Conservation (phyloP, 2,797 vertebrate species). For the Silurus lanzhouensis region DNA sequence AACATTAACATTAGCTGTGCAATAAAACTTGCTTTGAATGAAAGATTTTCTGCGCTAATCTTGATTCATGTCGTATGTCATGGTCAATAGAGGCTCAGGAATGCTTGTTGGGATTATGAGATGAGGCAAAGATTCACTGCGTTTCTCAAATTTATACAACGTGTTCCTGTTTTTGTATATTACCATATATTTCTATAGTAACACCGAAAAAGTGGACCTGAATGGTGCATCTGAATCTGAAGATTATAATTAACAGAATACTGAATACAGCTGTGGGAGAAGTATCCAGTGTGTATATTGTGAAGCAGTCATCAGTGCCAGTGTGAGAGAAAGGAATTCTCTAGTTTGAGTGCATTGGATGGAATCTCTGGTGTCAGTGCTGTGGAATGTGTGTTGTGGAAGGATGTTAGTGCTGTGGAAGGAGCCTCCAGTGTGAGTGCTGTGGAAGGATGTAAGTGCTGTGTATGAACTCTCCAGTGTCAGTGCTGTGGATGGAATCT, state of each 20-base stretch:
- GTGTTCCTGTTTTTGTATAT: background rate
- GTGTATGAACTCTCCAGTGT: background rate
- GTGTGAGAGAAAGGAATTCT: background rate
- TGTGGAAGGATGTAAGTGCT: background rate
- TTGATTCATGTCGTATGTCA: constrained; percentile 53
- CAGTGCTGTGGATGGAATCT: background rate
- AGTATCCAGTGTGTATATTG: background rate
- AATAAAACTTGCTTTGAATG: constrained; percentile 47
- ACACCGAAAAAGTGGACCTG: too few species aligned
- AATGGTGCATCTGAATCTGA: background rate
- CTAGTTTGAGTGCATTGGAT: background rate
- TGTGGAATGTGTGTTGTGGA: background rate
- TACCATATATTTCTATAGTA: too few species aligned
- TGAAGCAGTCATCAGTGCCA: background rate
- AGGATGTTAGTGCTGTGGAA: background rate
- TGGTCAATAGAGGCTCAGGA: background rate
- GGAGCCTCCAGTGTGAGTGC: background rate
- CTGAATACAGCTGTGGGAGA: background rate
- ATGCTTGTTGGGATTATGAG: background rate
- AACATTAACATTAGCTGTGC: constrained; percentile 8
- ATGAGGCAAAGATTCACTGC: background rate
- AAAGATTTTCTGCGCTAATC: constrained; percentile 45
- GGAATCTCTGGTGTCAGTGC: background rate
- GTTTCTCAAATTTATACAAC: background rate
- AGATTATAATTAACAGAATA: background rate